Base-by-base conservation (phyloP, 2,797 vertebrate genomes). In the Balearica regulorum region DNA sequence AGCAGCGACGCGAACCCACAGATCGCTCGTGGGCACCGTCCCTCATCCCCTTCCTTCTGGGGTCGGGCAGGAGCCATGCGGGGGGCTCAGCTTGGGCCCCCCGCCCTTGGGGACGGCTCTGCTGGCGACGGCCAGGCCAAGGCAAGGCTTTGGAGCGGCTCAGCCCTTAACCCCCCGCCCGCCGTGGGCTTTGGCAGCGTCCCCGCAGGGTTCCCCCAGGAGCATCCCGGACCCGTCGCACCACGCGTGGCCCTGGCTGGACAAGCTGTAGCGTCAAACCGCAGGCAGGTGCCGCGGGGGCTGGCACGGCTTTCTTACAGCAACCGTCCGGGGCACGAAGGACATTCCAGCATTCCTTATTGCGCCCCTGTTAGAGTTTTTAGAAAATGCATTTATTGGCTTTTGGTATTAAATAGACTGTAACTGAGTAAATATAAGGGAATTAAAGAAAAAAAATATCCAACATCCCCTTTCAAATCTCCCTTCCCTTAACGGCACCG, bases 381-480 rank as follows among this genome's bases (percentile, higher is more conserved):
- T 69, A 49, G 39, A 72, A 83, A 48, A 57, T 0, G 1, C 25
- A 10, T 91, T 82, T 76, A 57, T 90, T 89, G 88, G 24, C 55
- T 73, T 48, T 64, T 48, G 73, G 33, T 58, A 65, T 60, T 35
- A 62, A 78, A 93, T 13, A 68, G 70, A 89, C 89, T 94, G 33
- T 79, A 92, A 94, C 28, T 49, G 81, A 75, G 86, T 70, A 89
- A 97, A 95, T 91, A 86, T 26, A 80, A 9, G 28, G 62, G 91
- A 96, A 92, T 91, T 87, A 93, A 93, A 96, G 94, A 25, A 22
- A 17, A 35, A 21, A 5, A 11, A 53, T 9, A 37, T 87, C 98
- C 97, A 94, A 87, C 97, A 72, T 95, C 97, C 97, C 96, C 97
- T 98, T 98, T 97, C 98, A 97, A 98, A 97, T 94, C 95, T 96